Evolutionary conservation across 2,797 vertebrate species (phyloP), one percentile per base, ranked within the genome.

Genomic region (Glyptemys insculpta): DNA sequence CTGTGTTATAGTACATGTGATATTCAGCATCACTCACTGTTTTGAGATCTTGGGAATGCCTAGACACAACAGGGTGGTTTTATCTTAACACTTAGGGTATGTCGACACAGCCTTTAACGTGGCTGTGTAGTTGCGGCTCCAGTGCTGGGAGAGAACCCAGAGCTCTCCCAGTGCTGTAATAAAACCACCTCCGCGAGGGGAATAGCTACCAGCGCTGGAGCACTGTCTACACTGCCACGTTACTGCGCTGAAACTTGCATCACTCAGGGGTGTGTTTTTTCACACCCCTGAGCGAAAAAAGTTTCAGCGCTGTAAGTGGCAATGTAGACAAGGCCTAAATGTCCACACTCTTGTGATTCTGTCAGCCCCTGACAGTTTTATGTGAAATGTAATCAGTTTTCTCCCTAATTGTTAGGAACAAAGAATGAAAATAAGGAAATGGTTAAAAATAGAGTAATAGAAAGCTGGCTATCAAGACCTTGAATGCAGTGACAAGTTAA

Each of bases 341-440:
- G 94, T 86, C 80, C 65, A 87, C 19, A 85, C 16, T 86, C 90
- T 90, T 56, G 52, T 27, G 80, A 85, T 10, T 49, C 62, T 86
- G 34, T 95, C 83, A 92, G 4, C 56, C 23, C 87, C 41, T 27
- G 81, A 76, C 79, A 95, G 44, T 85, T 94, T 90, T 76, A 23
- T 56, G 1, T 86, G 19, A 81, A 89, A 92, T 53, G 59, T 9
- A 29, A 85, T 90, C 16, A 57, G 0, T 92, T 92, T 90, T 54
- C 21, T 80, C 47, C 27, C 5, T 91, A 59, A 78, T 88, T 91
- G 93, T 94, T 95, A 78, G 83, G 12, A 62, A 47, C 16, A 89
- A 14, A 86, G 2, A n/a, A 44, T 78, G 29, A 83, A 68, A 90
- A 18, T 92, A 83, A 95, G 56, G 79, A 88, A 25, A 34, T 86